Percentiles rank a stretch among this genome's conserved stretches.
Conservation (phyloP, 2,888 invertebrate species). For the Agrotis ipsilon region DNA sequence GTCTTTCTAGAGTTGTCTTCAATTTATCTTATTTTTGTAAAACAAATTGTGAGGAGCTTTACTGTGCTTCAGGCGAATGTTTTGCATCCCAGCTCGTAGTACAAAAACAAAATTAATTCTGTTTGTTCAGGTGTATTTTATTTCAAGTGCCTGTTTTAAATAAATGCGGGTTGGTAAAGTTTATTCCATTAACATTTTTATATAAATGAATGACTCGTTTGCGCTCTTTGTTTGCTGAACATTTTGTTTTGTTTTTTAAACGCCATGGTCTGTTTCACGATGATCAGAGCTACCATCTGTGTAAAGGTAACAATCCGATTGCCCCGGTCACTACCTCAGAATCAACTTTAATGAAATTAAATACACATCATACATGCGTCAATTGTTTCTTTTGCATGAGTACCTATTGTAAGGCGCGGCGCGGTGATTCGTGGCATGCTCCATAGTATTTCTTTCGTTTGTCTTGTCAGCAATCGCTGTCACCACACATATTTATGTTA, state of each 20-base stretch:
- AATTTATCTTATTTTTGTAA: slow-evolving; percentile 62
- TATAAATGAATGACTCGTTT: slow-evolving; percentile 11
- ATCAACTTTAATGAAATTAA: too few relatives aligned
- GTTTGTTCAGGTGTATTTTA: slow-evolving; percentile 38
- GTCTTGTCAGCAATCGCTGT: too few relatives aligned
- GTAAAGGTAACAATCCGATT: too few relatives aligned
- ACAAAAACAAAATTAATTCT: slow-evolving; percentile 36
- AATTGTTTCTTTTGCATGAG: too few relatives aligned
- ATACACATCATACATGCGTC: too few relatives aligned
- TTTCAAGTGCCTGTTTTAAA: slow-evolving; percentile 32
- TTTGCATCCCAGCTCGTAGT: slow-evolving; percentile 29
- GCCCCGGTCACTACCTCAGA: too few relatives aligned
- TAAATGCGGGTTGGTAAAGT: slow-evolving; percentile 25
- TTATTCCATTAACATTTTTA: slow-evolving; percentile 41
- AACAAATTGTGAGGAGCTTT: slow-evolving; percentile 41
- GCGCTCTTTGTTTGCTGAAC: neutral
- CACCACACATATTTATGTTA: too few relatives aligned
- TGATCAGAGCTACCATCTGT: neutral
- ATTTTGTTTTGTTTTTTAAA: neutral
- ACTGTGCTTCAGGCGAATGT: slow-evolving; percentile 35
- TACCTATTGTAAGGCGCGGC: too few relatives aligned
- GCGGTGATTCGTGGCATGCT: too few relatives aligned
- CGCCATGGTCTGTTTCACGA: too few relatives aligned
- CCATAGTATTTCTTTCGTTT: too few relatives aligned
- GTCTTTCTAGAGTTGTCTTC: slow-evolving; percentile 65